These are phyloP conservation scores for Drosophila buzzatii DNA, from an alignment of 2,888 invertebrate genomes.

Conservation along the genomic window DNA sequence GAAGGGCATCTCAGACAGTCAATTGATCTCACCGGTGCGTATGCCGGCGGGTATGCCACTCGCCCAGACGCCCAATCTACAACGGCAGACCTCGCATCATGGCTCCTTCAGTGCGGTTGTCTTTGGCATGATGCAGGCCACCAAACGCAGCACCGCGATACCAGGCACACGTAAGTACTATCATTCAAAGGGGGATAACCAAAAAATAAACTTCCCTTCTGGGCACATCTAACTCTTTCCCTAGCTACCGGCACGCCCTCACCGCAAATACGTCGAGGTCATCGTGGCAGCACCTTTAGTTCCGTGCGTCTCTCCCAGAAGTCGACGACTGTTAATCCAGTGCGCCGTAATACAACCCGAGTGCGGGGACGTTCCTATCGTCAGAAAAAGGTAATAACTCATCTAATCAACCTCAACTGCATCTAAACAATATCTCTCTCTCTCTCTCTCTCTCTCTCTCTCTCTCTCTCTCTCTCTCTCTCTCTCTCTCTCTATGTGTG, in stretches of 20 bases:
- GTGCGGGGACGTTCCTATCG: constrained; percentile 85
- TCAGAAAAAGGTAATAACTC: constrained; percentile 83
- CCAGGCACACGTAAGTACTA: constrained; percentile 83
- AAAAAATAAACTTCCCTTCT: too few relatives aligned
- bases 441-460: constrained; percentile 15
- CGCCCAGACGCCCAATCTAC: constrained; percentile 87
- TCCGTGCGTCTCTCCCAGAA: constrained; percentile 87
- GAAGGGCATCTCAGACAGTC: constrained; percentile 85
- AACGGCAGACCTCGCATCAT: constrained; percentile 90
- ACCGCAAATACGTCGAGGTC: constrained; percentile 84
- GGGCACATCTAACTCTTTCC: not conserved
- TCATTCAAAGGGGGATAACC: not conserved
- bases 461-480: constrained; percentile 12
- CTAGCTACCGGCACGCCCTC: constrained; percentile 85
- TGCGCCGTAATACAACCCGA: constrained; percentile 87
- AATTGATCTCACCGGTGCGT: constrained; percentile 83
- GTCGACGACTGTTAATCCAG: constrained; percentile 85
- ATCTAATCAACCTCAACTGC: not conserved
- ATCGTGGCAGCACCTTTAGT: constrained; percentile 86
- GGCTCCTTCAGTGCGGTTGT: constrained; percentile 94
- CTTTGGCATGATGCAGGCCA: constrained; percentile 94
- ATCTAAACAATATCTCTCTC: constrained; percentile 7
- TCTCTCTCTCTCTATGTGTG: constrained; percentile 27
- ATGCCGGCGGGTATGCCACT: constrained; percentile 85
- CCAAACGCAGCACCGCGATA: constrained; percentile 84